These are phyloP conservation scores for Cantharis flavilabris DNA, from an alignment of 2,888 invertebrate species.

Conservation along the genomic window DNA sequence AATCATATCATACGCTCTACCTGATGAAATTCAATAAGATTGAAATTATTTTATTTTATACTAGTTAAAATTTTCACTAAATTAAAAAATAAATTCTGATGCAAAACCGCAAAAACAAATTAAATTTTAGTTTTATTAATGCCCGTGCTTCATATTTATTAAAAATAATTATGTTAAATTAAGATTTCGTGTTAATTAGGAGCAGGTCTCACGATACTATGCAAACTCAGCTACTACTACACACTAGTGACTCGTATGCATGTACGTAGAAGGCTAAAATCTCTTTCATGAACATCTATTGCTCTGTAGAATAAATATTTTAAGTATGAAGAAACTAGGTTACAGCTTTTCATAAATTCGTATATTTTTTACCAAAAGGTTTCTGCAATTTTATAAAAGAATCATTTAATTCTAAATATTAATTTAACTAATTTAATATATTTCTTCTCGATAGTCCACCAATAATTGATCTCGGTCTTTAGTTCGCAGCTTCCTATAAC, in stretches of 20 bases:
- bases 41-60: background rate
- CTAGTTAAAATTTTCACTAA: background rate
- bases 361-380: background rate
- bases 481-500: too few species aligned
- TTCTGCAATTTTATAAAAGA: too few species aligned
- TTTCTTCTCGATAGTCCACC: too few species aligned
- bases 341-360: background rate
- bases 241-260: background rate
- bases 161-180: background rate
- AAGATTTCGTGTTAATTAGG: background rate
- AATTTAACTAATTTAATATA: too few species aligned
- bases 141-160: background rate
- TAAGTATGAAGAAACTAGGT: background rate
- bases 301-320: background rate
- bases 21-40: background rate
- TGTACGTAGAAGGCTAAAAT: background rate
- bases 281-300: background rate
- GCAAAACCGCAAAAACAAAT: background rate
- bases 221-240: background rate
- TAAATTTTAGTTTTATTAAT: background rate
- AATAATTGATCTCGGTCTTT: too few species aligned
- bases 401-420: too few species aligned
- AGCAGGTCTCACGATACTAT: background rate
- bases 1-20: background rate
- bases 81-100: background rate